Evolutionary conservation across 2,888 invertebrate species (phyloP).

Genomic region (Deladenus siricidicola): DNA sequence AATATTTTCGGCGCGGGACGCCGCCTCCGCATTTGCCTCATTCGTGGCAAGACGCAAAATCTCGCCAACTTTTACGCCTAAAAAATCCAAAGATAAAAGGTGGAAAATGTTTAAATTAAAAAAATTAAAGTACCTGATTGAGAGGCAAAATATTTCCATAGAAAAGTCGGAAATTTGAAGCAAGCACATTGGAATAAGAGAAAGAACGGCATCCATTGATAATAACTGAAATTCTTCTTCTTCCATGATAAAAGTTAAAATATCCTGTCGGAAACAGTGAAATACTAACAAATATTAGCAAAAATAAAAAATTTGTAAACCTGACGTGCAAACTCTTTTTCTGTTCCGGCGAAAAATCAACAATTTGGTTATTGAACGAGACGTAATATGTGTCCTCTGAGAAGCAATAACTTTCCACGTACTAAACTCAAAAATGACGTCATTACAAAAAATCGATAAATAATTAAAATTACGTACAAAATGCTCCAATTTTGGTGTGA

Average conservation of each 20-base stretch:
- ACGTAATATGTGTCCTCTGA: slow-evolving; percentile 48
- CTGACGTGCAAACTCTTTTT: not conserved
- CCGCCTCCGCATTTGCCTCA: slow-evolving; percentile 47
- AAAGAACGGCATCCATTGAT: slow-evolving; percentile 44
- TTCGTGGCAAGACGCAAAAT: slow-evolving; percentile 45
- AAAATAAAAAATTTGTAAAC: not conserved
- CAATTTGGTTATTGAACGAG: not conserved
- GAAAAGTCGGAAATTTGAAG: slow-evolving; percentile 46
- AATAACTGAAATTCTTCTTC: too few relatives aligned
- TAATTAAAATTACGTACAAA: slow-evolving; percentile 18
- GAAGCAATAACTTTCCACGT: slow-evolving; percentile 49
- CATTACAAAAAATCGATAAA: slow-evolving; percentile 9
- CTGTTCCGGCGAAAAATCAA: not conserved
- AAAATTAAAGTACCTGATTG: slow-evolving; percentile 37
- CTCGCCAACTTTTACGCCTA: slow-evolving; percentile 51
- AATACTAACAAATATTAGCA: not conserved
- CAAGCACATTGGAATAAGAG: slow-evolving; percentile 48
- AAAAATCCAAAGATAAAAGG: not conserved
- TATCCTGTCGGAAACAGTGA: not conserved
- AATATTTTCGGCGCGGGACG: slow-evolving; percentile 44
- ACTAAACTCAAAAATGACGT: too few relatives aligned
- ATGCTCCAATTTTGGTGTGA: too few relatives aligned
- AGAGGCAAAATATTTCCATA: slow-evolving; percentile 50
- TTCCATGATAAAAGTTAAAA: too few relatives aligned
- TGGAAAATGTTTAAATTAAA: not conserved